A percentile compares a stretch with the other conserved stretches of the same genome.
Conservation (phyloP, 2,797 vertebrate genomes). For the Australoheros facetus region DNA sequence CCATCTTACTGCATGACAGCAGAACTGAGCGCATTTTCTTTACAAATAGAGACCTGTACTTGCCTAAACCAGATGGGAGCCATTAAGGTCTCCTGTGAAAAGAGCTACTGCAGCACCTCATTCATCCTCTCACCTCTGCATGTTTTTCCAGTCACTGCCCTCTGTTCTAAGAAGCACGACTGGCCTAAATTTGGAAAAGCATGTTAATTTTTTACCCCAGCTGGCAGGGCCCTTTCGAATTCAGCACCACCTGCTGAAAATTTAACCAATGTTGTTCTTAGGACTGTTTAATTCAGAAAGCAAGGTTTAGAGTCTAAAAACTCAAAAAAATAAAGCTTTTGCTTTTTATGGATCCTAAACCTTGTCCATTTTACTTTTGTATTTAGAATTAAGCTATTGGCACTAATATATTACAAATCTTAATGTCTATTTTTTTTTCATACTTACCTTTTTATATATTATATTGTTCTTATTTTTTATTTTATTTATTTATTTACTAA, state of each 20-base stretch:
- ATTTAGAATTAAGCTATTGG: too few relatives aligned
- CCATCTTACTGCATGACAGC: conserved; percentile 15
- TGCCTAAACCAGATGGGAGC: conserved; percentile 49
- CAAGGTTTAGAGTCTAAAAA: conserved; percentile 33
- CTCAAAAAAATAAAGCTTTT: conserved; percentile 43
- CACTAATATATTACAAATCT: too few relatives aligned
- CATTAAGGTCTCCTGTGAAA: conserved; percentile 42
- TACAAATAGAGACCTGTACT: conserved; percentile 39
- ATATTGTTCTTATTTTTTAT: too few relatives aligned
- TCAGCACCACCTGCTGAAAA: conserved; percentile 64
- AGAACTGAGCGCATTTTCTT: conserved; percentile 49
- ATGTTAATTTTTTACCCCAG: conserved; percentile 63
- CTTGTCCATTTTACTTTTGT: too few relatives aligned
- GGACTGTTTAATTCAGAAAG: conserved; percentile 71
- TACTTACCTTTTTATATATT: too few relatives aligned
- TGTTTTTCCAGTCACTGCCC: conserved; percentile 43
- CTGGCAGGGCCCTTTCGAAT: conserved; percentile 31
- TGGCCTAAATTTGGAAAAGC: conserved; percentile 66
- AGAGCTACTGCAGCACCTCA: conserved; percentile 35
- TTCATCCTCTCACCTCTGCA: conserved; percentile 56
- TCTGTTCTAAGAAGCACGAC: conserved; percentile 34
- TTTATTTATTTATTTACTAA: too few relatives aligned
- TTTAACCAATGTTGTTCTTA: conserved; percentile 62
- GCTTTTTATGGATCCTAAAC: conserved; percentile 1
- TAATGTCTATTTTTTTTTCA: too few relatives aligned